Base-by-base conservation (phyloP, 1,140 invertebrate genomes). In the Lamellibrachia luymesi region DNA sequence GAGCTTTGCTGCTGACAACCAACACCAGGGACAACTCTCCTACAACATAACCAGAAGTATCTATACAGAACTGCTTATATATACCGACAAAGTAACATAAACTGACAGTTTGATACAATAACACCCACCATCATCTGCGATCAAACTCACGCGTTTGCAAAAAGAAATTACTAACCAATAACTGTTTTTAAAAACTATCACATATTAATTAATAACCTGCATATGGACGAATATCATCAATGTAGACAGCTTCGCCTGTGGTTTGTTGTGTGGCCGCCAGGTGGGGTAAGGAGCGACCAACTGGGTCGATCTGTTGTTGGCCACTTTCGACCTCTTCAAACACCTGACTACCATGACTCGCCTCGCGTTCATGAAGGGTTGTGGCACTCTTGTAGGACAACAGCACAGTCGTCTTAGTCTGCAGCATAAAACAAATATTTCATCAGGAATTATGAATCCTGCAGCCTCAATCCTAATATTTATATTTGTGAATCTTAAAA, bases 211-310 rank as follows among this genome's bases (percentile, higher is more conserved):
- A 94, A 93, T 93, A 49, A 94, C 93, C 97, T 94, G 97, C 96
- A 91, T 97, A 97, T 92, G 95, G 96, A 0, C 98, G 98, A 93
- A 99, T 97, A 95, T 99, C 99, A 96, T 99, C 98, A 94, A 98
- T 97, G 95, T 99, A 99, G 80, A 98, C 96, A 6, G 99, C 98
- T 97, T 99, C 98, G 17, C 98, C 98, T 6, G 98, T 98, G 1
- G 98, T 98, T 96, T 99, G 99, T 96, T 99, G 98, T 8, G 97
- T 96, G 0, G 98, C 98, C 27, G 98, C 98, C 2, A 97, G 94
- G 95, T 99, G 99, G 1, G 97, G 97, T 51, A 99, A 96, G 1
- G 98, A 98, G 93, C 97, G 97, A 1, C 98, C 98, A 49, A 99
- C 97, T n/a, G 97, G 96, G 96, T 99, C 98, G 51, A 96, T 96